These are phyloP conservation scores for Aphelinus certus DNA, from an alignment of 1,140 invertebrate species.

Conservation along the genomic window DNA sequence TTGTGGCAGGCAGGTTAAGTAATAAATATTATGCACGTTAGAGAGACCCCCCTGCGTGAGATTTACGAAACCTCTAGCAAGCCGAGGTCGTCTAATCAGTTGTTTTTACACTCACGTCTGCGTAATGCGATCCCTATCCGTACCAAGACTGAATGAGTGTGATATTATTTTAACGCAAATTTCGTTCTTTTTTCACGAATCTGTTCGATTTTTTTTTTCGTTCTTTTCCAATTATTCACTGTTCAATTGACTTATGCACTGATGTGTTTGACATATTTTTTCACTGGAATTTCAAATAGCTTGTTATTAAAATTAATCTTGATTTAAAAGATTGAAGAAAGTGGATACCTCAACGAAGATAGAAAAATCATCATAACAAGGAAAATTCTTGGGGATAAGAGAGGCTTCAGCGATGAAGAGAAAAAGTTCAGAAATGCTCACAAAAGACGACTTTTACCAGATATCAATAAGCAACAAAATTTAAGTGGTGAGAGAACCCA, in stretches of 20 bases:
- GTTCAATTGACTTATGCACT: too few species aligned
- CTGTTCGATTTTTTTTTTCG: neutral
- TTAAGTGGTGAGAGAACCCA: too few species aligned
- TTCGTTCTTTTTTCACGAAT: conserved; percentile 15
- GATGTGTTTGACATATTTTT: too few species aligned
- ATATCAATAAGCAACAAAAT: too few species aligned
- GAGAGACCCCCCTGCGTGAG: conserved; percentile 4
- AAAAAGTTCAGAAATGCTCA: neutral
- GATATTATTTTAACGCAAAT: neutral
- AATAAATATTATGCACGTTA: neutral
- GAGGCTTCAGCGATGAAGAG: conserved; percentile 3
- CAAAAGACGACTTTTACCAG: neutral
- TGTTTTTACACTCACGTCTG: conserved; percentile 10
- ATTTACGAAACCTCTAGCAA: conserved; percentile 9
- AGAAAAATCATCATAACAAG: conserved; percentile 40
- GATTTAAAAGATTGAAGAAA: conserved; percentile 47
- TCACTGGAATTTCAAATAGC: too few species aligned
- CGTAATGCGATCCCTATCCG: conserved; percentile 1
- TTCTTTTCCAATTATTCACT: too few species aligned
- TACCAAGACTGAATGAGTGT: neutral
- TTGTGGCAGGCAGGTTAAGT: neutral
- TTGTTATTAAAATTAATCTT: conserved; percentile 22
- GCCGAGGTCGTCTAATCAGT: conserved; percentile 18
- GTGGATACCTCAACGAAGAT: conserved; percentile 37
- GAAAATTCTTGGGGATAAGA: conserved; percentile 26